Evolutionary conservation across 1,140 invertebrate genomes (phyloP).

Genomic region (Ostrea denselamellosa): DNA sequence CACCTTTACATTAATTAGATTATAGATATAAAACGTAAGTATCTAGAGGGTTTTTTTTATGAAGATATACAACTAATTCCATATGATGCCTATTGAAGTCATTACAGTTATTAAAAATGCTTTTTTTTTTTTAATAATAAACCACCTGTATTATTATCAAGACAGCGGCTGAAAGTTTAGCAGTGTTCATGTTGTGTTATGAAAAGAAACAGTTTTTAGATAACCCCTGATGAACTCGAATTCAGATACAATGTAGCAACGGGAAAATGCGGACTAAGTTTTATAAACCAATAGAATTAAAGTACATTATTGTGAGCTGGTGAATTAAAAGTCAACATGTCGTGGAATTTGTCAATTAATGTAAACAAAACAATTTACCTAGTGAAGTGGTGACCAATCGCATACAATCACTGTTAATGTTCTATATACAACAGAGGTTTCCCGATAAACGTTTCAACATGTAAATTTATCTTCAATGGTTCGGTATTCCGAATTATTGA

Average conservation of each 20-base stretch:
- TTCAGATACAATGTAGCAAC: background rate
- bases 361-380: constrained; percentile 24
- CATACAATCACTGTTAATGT: background rate
- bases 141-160: background rate
- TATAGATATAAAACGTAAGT: too few species aligned
- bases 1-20: too few species aligned
- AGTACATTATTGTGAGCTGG: background rate
- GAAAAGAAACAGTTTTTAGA: background rate
- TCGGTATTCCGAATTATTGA: background rate
- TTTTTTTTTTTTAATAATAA: background rate
- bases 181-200: too few species aligned
- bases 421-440: background rate
- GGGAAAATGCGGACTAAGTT: constrained; percentile 23
- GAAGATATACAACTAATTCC: too few species aligned
- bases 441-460: background rate
- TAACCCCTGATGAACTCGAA: background rate
- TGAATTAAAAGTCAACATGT: constrained; percentile 32
- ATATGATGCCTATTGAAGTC: too few species aligned
- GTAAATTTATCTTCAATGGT: background rate
- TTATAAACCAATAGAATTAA: constrained; percentile 1
- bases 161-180: background rate
- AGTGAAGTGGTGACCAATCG: background rate
- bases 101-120: too few species aligned
- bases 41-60: too few species aligned
- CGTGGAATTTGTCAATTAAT: constrained; percentile 37